These are phyloP conservation scores for Podarcis lilfordi DNA, from an alignment of 2,797 vertebrate species.

Conservation along the genomic window DNA sequence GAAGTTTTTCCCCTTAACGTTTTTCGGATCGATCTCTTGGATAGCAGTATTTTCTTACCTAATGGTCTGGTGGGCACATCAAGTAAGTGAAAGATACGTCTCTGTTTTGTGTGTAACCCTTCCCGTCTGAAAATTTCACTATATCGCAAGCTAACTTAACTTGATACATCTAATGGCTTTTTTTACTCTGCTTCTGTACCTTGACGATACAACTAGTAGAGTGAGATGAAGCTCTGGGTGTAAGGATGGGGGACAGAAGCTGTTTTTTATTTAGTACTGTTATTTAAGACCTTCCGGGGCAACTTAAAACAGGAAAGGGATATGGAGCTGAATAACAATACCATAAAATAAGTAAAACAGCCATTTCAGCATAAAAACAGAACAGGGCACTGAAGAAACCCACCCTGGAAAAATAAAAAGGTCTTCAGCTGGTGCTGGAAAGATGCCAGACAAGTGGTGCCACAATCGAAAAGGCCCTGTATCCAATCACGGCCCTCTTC, in stretches of 20 bases:
- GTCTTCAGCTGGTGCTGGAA: neutral
- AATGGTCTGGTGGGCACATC: constrained; percentile 99
- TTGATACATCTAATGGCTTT: neutral
- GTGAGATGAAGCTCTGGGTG: neutral
- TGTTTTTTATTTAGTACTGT: neutral
- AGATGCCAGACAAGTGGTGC: neutral
- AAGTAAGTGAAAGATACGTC: constrained; percentile 82
- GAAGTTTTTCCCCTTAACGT: constrained; percentile 90
- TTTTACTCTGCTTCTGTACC: neutral
- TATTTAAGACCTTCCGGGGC: neutral
- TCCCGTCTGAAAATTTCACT: constrained; percentile 17
- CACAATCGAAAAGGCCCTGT: too few species aligned
- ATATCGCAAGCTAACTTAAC: neutral
- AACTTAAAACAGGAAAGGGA: neutral
- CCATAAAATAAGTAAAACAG: neutral
- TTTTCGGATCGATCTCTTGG: constrained; percentile 93
- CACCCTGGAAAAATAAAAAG: neutral
- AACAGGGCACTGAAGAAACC: neutral
- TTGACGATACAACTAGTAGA: neutral
- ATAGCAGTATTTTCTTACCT: constrained; percentile 96
- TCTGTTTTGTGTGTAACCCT: constrained; percentile 13
- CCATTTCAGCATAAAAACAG: neutral
- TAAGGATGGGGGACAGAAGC: neutral
- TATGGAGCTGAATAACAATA: neutral
- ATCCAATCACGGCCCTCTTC: too few species aligned